A percentile compares a stretch with the other conserved stretches of the same genome.
Conservation (phyloP, 2,797 vertebrate species). For the Monodelphis domestica region DNA sequence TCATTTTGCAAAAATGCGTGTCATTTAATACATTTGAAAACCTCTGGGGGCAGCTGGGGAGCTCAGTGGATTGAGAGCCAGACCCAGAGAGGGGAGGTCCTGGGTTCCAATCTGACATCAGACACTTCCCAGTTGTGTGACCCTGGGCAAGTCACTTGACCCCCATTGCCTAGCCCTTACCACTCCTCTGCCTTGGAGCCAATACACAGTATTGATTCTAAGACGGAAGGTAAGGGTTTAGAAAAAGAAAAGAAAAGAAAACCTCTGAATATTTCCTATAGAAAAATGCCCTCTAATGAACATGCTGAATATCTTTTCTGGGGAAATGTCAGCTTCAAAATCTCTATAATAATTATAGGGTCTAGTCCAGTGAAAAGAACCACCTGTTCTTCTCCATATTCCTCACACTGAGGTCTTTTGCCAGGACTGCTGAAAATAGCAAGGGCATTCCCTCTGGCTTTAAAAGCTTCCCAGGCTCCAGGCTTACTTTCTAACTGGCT, state of each 20-base stretch:
- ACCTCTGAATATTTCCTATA: background rate
- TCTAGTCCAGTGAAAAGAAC: background rate
- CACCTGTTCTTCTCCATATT: background rate
- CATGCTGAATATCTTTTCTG: background rate
- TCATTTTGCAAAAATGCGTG: background rate
- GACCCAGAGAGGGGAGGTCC: no score
- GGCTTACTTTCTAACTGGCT: background rate
- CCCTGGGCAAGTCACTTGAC: no score
- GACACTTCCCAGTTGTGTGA: no score
- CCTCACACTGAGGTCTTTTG: background rate
- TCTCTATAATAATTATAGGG: background rate
- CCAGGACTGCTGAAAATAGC: background rate
- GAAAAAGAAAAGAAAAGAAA: no score
- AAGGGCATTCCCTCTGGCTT: background rate
- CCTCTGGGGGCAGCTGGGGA: no score
- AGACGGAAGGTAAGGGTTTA: no score
- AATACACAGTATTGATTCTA: no score
- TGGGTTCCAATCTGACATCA: no score
- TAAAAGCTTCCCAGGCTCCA: background rate
- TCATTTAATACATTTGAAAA: background rate
- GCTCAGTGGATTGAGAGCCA: no score
- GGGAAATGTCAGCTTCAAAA: background rate
- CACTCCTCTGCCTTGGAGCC: no score
- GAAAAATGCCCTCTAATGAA: background rate
- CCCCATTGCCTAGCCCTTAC: no score